Percentiles rank a stretch among this genome's conserved stretches.
Evolutionary conservation across 2,113 vertebrate species (phyloP).

Genomic region (Prunella himalayana): DNA sequence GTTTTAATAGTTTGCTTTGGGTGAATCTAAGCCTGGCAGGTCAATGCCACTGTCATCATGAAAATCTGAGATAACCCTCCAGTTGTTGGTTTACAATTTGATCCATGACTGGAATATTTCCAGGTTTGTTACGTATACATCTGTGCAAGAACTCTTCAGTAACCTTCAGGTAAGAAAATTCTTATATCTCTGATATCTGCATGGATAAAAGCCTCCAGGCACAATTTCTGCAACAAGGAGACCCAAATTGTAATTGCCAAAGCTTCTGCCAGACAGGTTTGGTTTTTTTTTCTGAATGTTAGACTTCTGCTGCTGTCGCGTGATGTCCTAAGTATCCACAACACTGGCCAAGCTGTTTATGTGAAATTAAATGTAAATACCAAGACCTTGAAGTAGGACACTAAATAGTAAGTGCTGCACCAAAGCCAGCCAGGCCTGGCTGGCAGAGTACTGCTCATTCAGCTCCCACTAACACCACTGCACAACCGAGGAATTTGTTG

Average conservation of each 20-base stretch:
- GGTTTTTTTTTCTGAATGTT: rapidly evolving
- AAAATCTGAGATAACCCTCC: neutral
- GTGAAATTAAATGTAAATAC: neutral
- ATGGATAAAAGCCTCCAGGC: neutral
- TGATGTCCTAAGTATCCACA: neutral
- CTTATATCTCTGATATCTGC: neutral
- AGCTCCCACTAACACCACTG: neutral
- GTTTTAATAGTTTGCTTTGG: neutral
- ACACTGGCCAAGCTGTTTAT: neutral
- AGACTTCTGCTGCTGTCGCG: rapidly evolving
- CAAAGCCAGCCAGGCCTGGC: neutral
- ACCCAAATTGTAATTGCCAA: neutral
- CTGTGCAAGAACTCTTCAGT: neutral
- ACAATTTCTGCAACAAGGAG: neutral
- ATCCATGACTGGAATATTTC: neutral
- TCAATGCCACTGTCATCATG: neutral
- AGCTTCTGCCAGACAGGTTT: neutral
- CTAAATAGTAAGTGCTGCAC: neutral
- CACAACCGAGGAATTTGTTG: neutral
- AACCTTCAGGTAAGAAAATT: neutral
- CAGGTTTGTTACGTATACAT: neutral
- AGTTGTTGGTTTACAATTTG: neutral
- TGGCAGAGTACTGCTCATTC: neutral
- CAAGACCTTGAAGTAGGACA: neutral
- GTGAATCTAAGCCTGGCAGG: neutral